Evolutionary conservation across 2,888 invertebrate species (phyloP), one percentile per base, ranked within the genome.

Genomic region (Drosophila anomalata): DNA sequence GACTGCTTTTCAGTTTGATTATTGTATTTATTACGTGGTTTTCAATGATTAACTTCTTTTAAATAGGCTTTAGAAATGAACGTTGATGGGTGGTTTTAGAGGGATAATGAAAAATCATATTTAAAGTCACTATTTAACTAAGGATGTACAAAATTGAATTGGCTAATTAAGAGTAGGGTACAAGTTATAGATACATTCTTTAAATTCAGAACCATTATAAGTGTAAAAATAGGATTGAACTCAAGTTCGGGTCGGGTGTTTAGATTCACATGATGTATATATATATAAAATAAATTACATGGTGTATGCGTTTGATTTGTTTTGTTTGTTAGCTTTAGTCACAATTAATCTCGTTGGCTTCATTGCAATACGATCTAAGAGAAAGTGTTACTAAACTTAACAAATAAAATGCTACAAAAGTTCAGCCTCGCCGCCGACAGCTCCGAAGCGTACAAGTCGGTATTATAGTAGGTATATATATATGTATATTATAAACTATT

Each of bases 341-440:
- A 82, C 83, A 86, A 76, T 74, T 79, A 84, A 87, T 87, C 88
- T 84, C 88, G 85, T 77, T 83, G 80, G 79, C 84, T 77, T 85
- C 71, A 59, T 33, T 69, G 60, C 62, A 48, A 63, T 74, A 81
- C 54, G 72, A 74, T 72, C 76, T 84, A 76, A 60, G 73, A 83
- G 56, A 74, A 85, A 79, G 70, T 75, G 79, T 86, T 69, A 66
- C 75, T 82, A 85, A 83, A 77, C 72, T 83, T 86, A 88, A 88
- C 86, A 82, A 86, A 75, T 77, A 88, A 82, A 82, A 82, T 82
- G 88, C 88, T 82, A 88, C 63, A 82, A 87, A 85, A 78, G 47
- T 60, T 81, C 88, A 85, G 86, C 88, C 83, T 87, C 81, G 81
- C 81, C 75, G 53, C 75, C 68, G 74, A 82, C 67, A 56, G 65